Evolutionary conservation across 1,140 invertebrate genomes (phyloP).

Genomic region (Cyclina sinensis): DNA sequence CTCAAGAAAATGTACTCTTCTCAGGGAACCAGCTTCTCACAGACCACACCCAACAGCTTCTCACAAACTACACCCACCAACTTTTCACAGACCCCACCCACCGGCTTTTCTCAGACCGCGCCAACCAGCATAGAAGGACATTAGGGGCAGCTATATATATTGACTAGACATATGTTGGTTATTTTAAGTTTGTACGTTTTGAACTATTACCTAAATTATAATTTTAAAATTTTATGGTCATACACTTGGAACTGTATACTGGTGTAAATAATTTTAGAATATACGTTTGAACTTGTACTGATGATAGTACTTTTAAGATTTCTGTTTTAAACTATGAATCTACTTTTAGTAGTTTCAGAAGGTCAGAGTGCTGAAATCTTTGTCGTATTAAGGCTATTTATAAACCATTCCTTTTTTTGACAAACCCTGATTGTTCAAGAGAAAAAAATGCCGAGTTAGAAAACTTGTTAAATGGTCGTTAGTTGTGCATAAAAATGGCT

Average conservation of each 20-base stretch:
- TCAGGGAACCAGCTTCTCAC: slow-evolving; percentile 37
- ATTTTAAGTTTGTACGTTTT: background rate
- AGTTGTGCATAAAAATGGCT: too few relatives aligned
- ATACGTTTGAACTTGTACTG: too few relatives aligned
- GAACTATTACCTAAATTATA: too few relatives aligned
- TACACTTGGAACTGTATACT: too few relatives aligned
- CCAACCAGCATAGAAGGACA: slow-evolving; percentile 33
- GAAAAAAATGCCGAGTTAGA: background rate
- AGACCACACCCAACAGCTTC: slow-evolving; percentile 25
- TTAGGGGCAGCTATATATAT: slow-evolving; percentile 19
- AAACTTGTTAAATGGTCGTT: too few relatives aligned
- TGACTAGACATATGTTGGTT: background rate
- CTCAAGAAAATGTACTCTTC: slow-evolving; percentile 51
- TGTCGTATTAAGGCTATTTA: background rate
- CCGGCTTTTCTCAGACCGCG: too few relatives aligned
- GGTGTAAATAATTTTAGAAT: too few relatives aligned
- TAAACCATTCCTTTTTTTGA: background rate
- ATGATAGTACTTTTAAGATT: too few relatives aligned
- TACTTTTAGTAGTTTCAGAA: too few relatives aligned
- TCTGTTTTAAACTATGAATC: too few relatives aligned
- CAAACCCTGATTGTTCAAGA: background rate
- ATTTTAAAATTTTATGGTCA: too few relatives aligned
- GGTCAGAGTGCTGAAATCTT: too few relatives aligned
- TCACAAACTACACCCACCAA: slow-evolving; percentile 25
- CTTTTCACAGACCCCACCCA: slow-evolving; percentile 21